phyloP scores from a whole-genome alignment of 2,797 vertebrate genomes.

The Corythornis leucogaster region DNA sequence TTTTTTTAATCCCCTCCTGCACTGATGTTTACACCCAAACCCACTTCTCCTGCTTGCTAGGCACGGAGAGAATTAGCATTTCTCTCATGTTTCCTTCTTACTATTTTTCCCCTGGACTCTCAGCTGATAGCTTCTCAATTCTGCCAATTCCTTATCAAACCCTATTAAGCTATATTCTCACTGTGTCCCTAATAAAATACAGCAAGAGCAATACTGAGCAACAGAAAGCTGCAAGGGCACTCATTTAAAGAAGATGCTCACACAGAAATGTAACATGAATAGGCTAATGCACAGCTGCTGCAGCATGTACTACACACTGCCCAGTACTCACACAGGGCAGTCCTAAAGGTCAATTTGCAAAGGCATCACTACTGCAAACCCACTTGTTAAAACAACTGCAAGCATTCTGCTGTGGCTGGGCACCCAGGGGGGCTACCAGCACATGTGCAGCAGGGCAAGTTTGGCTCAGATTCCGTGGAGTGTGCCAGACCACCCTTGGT shows the following conservation, averaged over 20 bases:
- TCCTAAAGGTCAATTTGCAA: neutral
- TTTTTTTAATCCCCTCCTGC: neutral
- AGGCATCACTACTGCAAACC: neutral
- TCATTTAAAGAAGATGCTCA: rapidly evolving
- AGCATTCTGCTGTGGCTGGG: neutral
- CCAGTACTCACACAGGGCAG: neutral
- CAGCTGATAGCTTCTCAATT: neutral
- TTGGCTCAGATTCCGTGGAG: rapidly evolving
- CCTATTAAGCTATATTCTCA: neutral
- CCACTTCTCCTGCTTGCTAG: neutral
- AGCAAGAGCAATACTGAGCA: neutral
- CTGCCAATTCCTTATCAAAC: neutral
- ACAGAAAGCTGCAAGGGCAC: neutral
- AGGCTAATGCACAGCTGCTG: neutral
- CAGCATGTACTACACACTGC: neutral
- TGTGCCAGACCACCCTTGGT: neutral
- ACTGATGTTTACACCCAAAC: conserved; percentile 11
- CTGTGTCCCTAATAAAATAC: neutral
- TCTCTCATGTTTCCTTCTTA: neutral
- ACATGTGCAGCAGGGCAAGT: neutral
- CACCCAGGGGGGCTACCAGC: neutral
- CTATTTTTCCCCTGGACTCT: neutral
- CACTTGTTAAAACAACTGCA: neutral
- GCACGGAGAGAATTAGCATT: neutral
- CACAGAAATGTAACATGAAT: neutral